Evolutionary conservation across 2,888 invertebrate genomes (phyloP), one percentile per base, ranked within the genome.

Genomic region (Hoplodrina blanda): DNA sequence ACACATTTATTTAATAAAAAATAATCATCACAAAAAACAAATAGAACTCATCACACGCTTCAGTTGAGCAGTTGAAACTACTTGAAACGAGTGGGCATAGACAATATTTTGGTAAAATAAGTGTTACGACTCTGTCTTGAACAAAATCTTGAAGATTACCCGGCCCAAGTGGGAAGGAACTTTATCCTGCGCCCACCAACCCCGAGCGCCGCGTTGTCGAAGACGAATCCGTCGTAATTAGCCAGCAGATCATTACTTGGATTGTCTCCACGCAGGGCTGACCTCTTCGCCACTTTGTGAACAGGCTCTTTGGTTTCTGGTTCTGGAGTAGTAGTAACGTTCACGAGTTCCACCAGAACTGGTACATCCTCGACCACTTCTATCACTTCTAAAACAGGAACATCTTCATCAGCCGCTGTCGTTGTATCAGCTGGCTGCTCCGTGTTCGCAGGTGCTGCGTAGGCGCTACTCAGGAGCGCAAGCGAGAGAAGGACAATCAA

Each of bases 111-210:
- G 46, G 11, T 11, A 25, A 55, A 41, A n/a, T 30, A 54, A 66
- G 25, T 52, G 52, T 52, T 46, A 57, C 6, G 30, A 17, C 10
- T 10, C 13, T 15, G 17, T 49, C 41, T n/a, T 44, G 30, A 20
- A 25, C 11, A 54, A 52, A 30, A 54, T 33, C 1, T 15, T 66
- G 69, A 62, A 62, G 10, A 53, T 91, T 91, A 94, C 62, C 95
- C 96, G 53, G 91, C 87, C 93, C 94, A 96, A 10, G 95, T 90
- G 3, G 96, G 96, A 13, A 96, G 87, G 70, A 94, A 93, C 84
- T 94, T 95, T 55, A 96, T 95, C 85, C 94, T 93, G 69, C 96
- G 90, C 8, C 93, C 93, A 54, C 88, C 93, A 0, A 95, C 69
- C 71, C 91, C 90, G 0, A 90, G 85, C 11, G 92, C 73, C 2